Evolutionary conservation across 2,888 invertebrate species (phyloP).

Genomic region (Coelinius sp.): DNA sequence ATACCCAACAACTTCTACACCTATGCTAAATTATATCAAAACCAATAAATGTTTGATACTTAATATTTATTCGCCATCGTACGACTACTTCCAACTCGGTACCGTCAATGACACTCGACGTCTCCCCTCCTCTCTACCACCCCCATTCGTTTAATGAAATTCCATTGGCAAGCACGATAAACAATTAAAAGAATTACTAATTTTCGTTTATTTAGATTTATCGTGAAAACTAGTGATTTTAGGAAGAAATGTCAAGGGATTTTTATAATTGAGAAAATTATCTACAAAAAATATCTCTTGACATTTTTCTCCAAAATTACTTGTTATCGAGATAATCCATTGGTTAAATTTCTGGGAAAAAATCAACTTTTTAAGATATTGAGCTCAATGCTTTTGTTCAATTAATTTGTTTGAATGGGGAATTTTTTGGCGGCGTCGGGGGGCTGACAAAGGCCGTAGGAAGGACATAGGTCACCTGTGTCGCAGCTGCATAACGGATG

Average conservation of each 20-base stretch:
- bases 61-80: conserved; percentile 15
- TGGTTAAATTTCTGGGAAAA: too few relatives aligned
- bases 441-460: conserved; percentile 61
- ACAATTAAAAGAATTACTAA: neutral
- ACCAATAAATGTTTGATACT: conserved; percentile 16
- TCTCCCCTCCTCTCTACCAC: conserved; percentile 9
- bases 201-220: too few relatives aligned
- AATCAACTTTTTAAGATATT: too few relatives aligned
- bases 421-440: neutral
- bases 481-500: conserved; percentile 44
- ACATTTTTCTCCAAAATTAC: too few relatives aligned
- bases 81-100: conserved; percentile 17
- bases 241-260: too few relatives aligned
- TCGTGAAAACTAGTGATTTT: too few relatives aligned
- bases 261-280: too few relatives aligned
- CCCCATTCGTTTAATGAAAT: conserved; percentile 5
- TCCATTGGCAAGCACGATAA: conserved; percentile 17
- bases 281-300: too few relatives aligned
- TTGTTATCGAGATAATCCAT: too few relatives aligned
- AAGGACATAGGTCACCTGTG: conserved; percentile 64
- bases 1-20: conserved; percentile 65
- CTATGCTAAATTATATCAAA: conserved; percentile 50
- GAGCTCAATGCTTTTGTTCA: too few relatives aligned
- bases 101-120: conserved; percentile 37
- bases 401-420: too few relatives aligned